Base-by-base conservation (phyloP, 2,113 vertebrate genomes). In the Dasyprocta punctata region DNA sequence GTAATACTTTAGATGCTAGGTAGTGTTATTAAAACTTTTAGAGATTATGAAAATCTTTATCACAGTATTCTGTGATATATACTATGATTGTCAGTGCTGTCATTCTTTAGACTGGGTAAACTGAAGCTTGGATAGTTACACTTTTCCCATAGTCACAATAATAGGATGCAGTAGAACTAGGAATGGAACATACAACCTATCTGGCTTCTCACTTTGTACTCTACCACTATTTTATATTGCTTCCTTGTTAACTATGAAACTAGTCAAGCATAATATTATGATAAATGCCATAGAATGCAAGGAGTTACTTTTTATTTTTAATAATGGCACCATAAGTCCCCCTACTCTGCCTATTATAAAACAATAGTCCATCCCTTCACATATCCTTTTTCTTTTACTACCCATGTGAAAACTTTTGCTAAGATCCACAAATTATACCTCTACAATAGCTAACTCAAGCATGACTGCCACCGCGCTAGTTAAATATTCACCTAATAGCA, bases 161-260 rank as follows among this genome's bases (percentile, higher is more conserved):
- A n/a, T 41, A 61, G n/a, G 11, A 47, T 78, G 17, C 3, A 30
- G 11, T 71, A 14, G 26, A 82, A 92, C 13, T 33, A 94, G 4
- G 3, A 93, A 86, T 96, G 71, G 12, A 91, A 86, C 9, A 20
- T 36, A 94, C 36, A 75, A 30, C 47, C 49, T 38, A 41, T 26
- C 36, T 33, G 56, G 8, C 19, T 91, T 89, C 54, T 41, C 7
- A 47, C 77, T 84, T 8, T 38, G 24, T 28, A 87, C 20, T 88
- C 85, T 83, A 71, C 22, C 4, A 86, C 11, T 86, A 80, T 20
- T 13, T 0, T 78, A 56, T 38, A 36, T 38, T 71, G 1, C 17
- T 86, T 85, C 5, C 81, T 49, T 60, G 14, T 82, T 96, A 94
- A 58, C 92, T 86, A 61, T 89, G 30, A 95, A 92, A 86, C 26